Evolutionary conservation across 2,113 vertebrate genomes (phyloP), one percentile per base, ranked within the genome.

Genomic region (Suncus etruscus): DNA sequence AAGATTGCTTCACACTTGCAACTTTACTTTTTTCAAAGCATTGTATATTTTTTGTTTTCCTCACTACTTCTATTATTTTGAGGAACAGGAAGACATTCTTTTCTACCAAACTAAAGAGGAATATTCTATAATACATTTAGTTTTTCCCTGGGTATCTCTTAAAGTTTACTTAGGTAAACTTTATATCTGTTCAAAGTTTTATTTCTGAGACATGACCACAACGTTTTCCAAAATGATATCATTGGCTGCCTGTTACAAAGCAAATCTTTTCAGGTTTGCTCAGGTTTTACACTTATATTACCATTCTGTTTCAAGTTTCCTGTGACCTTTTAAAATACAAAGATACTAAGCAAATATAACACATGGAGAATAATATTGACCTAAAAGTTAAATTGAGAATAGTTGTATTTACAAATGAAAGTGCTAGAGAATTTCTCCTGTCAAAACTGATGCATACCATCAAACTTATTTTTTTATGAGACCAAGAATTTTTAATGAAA

Each of bases 401-500:
- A 29, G 1, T 25, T 66, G 92, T 85, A n/a, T 75, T 79, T 83
- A 79, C 5, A 79, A 82, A 83, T 45, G 8, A 16, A 90, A 84
- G 83, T 54, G 11, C n/a, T 65, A n/a, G 8, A 87, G 8, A 14
- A 27, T 86, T 72, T 83, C 16, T 76, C 29, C 31, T 83, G n/a
- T 18, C 63, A 80, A 54, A 39, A 39, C 39, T 39, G 39, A 39
- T 39, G 39, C 39, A 39, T 39, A 39, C 5, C 5, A 39, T 39
- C 39, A 39, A 39, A 39, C 5, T 39, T 39, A 39, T 39, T 39
- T 39, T 39, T 39, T 97, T 97, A 97, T 94, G 96, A 97, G 97
- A 95, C 97, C 94, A 97, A 97, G 97, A 97, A 97, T 97, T 97
- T 98, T 98, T 97, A 97, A 98, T 97, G 97, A 97, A 98, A 97